A percentile compares a stretch with the other conserved stretches of the same genome.
Conservation (phyloP, 1,140 invertebrate species). For the Pinna nobilis region DNA sequence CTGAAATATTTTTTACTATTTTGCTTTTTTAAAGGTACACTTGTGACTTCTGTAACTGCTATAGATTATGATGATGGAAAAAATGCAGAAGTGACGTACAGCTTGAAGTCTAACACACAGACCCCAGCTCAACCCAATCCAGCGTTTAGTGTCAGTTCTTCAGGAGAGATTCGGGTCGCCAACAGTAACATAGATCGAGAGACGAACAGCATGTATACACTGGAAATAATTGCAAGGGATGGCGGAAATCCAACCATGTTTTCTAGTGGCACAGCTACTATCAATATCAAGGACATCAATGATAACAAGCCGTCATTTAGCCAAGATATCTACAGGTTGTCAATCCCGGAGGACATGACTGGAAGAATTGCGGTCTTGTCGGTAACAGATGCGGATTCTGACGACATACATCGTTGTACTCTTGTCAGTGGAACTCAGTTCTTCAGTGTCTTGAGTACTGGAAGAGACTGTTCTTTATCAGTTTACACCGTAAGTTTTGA, state of each 20-base stretch:
- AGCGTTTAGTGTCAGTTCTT: conserved; percentile 21
- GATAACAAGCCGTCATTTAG: conserved; percentile 36
- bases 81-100: conserved; percentile 47
- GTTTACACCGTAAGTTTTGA: conserved; percentile 30
- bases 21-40: conserved; percentile 79
- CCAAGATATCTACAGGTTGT: conserved; percentile 8
- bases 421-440: neutral
- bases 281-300: conserved; percentile 46
- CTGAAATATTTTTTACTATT: neutral
- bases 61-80: conserved; percentile 80
- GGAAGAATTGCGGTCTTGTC: neutral
- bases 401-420: conserved; percentile 16
- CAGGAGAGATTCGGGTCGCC: conserved; percentile 45
- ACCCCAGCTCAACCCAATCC: neutral
- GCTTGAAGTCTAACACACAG: conserved; percentile 9
- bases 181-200: conserved; percentile 28
- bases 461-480: neutral
- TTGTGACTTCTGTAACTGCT: conserved; percentile 93
- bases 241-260: neutral
- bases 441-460: conserved; percentile 20
- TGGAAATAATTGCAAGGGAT: conserved; percentile 18
- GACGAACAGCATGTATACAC: neutral
- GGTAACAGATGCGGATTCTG: conserved; percentile 25
- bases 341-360: conserved; percentile 33
- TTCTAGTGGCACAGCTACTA: conserved; percentile 20